These are phyloP conservation scores for Knipowitschia caucasica DNA, from an alignment of 2,797 vertebrate genomes.

Conservation along the genomic window DNA sequence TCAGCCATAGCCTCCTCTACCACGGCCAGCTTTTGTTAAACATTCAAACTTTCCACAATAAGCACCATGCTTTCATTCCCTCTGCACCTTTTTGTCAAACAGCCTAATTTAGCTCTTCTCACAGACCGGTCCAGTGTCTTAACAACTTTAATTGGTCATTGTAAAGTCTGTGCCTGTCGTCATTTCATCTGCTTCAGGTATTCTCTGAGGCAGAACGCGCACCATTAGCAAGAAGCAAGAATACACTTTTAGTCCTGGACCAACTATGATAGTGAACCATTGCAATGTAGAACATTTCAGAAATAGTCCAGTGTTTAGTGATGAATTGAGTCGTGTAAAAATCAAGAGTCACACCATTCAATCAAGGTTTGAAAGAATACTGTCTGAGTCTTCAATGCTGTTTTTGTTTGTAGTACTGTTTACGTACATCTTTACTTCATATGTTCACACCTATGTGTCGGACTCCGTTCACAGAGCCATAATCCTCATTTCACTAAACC, in stretches of 20 bases:
- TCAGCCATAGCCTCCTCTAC: slow-evolving; percentile 23
- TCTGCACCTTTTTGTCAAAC: slow-evolving; percentile 30
- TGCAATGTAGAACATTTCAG: background rate
- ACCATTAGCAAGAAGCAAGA: slow-evolving; percentile 35
- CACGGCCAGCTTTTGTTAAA: slow-evolving; percentile 4
- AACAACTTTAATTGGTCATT: slow-evolving; percentile 41
- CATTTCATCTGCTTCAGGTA: slow-evolving; percentile 34
- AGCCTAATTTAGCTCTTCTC: slow-evolving; percentile 36
- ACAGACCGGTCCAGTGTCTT: slow-evolving; percentile 16
- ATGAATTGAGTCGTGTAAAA: slow-evolving; percentile 20
- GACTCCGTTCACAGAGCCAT: too few relatives aligned
- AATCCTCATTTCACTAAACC: too few relatives aligned
- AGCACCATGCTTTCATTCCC: slow-evolving; percentile 12
- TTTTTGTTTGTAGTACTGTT: too few relatives aligned
- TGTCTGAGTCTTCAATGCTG: background rate
- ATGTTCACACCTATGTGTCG: too few relatives aligned
- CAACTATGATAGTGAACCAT: slow-evolving; percentile 18
- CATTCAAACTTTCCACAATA: slow-evolving; percentile 17
- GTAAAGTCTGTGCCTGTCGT: slow-evolving; percentile 27
- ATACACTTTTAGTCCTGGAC: slow-evolving; percentile 16
- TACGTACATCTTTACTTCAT: too few relatives aligned
- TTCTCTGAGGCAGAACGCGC: slow-evolving; percentile 42
- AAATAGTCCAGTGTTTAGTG: slow-evolving; percentile 8
- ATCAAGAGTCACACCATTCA: too few relatives aligned
- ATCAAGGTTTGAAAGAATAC: slow-evolving; percentile 9